Conservation (phyloP, 64 coral and sea anemone species). For the Montipora cactus region DNA sequence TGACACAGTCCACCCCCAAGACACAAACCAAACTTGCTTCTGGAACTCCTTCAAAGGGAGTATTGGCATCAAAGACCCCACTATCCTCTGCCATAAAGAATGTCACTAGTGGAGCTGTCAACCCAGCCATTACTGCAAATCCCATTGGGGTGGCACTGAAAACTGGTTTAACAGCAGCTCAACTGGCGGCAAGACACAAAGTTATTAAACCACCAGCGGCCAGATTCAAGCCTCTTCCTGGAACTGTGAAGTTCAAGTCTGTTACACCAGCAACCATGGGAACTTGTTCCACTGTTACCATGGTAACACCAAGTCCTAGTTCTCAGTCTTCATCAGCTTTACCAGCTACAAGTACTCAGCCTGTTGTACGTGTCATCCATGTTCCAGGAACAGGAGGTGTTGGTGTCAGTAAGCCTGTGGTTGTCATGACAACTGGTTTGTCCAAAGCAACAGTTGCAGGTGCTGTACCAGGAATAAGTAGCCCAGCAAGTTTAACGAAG, state of each 20-base stretch:
- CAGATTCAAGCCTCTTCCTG: conserved; percentile 87
- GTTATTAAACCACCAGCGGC: conserved; percentile 62
- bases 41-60: conserved; percentile 49
- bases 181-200: conserved; percentile 79
- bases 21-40: conserved; percentile 75
- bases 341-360: conserved; percentile 69
- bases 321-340: conserved; percentile 52
- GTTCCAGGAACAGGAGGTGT: conserved; percentile 86
- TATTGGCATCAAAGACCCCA: conserved; percentile 63
- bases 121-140: conserved; percentile 46
- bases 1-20: conserved; percentile 72
- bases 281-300: conserved; percentile 80
- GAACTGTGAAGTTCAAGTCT: conserved; percentile 94
- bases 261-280: conserved; percentile 86
- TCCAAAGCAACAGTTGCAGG: conserved; percentile 66
- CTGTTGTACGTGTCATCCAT: conserved; percentile 85
- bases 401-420: conserved; percentile 73
- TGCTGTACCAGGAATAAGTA: conserved; percentile 19
- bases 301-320: conserved; percentile 86
- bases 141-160: conserved; percentile 52
- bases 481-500: conserved; percentile 23
- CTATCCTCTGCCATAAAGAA: conserved; percentile 30
- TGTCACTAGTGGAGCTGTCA: conserved; percentile 36
- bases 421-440: conserved; percentile 78
- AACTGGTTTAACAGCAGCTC: conserved; percentile 70